Conservation (phyloP, 2,113 vertebrate genomes). For the Oriolus oriolus region DNA sequence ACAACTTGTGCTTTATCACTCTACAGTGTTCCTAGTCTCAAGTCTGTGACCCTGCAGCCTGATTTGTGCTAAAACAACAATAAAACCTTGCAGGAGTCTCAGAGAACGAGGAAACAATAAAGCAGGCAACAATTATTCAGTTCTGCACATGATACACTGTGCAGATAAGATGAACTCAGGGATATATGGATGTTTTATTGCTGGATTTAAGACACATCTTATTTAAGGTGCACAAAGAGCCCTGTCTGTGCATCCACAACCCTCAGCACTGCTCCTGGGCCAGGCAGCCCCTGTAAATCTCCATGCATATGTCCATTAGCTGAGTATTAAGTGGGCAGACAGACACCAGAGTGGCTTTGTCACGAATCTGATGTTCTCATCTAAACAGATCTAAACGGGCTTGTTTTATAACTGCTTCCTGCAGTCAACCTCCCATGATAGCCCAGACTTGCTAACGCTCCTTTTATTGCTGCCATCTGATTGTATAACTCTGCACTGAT, state of each 20-base stretch:
- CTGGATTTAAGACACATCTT: background rate
- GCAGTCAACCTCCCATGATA: background rate
- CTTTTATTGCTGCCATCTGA: slow-evolving; percentile 67
- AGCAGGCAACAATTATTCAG: background rate
- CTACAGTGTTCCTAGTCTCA: background rate
- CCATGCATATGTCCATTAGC: slow-evolving; percentile 14
- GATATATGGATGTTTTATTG: background rate
- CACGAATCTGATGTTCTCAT: slow-evolving; percentile 19
- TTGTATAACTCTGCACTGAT: slow-evolving; percentile 59
- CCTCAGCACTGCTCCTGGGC: background rate
- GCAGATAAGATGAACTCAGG: background rate
- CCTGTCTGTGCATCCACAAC: background rate
- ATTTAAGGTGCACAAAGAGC: background rate
- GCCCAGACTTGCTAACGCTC: slow-evolving; percentile 41
- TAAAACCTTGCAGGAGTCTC: background rate
- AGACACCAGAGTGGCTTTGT: background rate
- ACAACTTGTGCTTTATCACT: background rate
- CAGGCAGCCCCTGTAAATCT: background rate
- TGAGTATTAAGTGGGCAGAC: background rate
- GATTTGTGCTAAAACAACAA: background rate
- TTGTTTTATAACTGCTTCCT: slow-evolving; percentile 44
- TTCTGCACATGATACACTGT: background rate
- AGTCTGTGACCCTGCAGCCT: background rate
- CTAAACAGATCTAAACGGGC: background rate
- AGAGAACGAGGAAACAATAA: background rate